These are phyloP conservation scores for Scortum barcoo DNA, from an alignment of 2,113 vertebrate species.

Conservation along the genomic window DNA sequence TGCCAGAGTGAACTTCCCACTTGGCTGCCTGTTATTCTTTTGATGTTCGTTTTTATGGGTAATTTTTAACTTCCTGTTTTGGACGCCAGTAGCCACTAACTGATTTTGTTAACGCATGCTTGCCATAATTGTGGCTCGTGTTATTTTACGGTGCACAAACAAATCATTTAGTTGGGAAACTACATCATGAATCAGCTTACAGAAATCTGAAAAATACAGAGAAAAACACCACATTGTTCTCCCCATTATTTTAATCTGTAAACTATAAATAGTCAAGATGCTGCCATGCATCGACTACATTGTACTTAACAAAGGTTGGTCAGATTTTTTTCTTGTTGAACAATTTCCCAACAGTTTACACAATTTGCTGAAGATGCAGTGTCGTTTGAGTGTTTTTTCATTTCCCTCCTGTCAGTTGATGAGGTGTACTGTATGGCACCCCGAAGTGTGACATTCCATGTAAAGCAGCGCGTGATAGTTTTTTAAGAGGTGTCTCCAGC, in stretches of 20 bases:
- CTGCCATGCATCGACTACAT: not conserved
- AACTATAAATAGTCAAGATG: slow-evolving; percentile 1
- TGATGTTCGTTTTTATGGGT: slow-evolving; percentile 74
- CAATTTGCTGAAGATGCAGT: slow-evolving; percentile 13
- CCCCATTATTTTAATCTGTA: not conserved
- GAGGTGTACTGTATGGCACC: slow-evolving; percentile 63
- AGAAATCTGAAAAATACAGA: not conserved
- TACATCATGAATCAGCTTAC: not conserved
- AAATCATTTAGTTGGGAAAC: not conserved
- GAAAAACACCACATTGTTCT: not conserved
- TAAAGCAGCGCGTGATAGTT: slow-evolving; percentile 60
- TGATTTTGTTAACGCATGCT: slow-evolving; percentile 16
- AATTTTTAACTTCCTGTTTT: slow-evolving; percentile 61
- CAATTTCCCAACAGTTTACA: slow-evolving; percentile 8
- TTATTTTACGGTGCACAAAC: slow-evolving; percentile 17
- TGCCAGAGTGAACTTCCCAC: slow-evolving; percentile 45
- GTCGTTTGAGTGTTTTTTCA: slow-evolving; percentile 29
- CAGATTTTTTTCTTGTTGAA: slow-evolving; percentile 24
- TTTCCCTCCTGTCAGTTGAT: slow-evolving; percentile 57
- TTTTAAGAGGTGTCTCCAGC: slow-evolving; percentile 77
- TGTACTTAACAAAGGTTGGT: not conserved
- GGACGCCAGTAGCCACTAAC: slow-evolving; percentile 27
- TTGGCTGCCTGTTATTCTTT: slow-evolving; percentile 56
- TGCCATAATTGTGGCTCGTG: slow-evolving; percentile 8
- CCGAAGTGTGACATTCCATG: slow-evolving; percentile 73